A percentile compares a stretch with the other conserved stretches of the same genome.
phyloP scores from a whole-genome alignment of 2,113 vertebrate genomes.

The Cyanoderma ruficeps region DNA sequence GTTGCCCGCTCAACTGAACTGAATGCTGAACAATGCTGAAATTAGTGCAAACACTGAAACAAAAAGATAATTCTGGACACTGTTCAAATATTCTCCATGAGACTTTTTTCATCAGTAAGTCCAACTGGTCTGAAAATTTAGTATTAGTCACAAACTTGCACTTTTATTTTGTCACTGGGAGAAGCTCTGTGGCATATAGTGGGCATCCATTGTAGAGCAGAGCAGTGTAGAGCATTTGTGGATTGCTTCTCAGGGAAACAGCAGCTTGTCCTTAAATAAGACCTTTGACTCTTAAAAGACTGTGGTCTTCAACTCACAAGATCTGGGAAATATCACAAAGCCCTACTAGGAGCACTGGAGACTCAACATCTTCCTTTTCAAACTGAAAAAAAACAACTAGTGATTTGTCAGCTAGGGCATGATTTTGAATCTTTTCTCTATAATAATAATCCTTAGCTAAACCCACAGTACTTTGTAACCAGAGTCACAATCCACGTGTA shows the following conservation, averaged over 20 bases:
- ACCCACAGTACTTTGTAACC: not conserved
- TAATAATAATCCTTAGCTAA: not conserved
- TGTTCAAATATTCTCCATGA: not conserved
- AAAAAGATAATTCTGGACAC: not conserved
- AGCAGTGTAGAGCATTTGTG: not conserved
- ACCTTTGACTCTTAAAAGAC: not conserved
- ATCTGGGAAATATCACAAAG: not conserved
- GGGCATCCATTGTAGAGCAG: not conserved
- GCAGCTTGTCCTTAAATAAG: not conserved
- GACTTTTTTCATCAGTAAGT: not conserved
- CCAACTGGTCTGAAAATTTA: not conserved
- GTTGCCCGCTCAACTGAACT: not conserved
- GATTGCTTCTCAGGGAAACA: not conserved
- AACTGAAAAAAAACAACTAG: rapidly evolving
- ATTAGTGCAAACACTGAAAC: not conserved
- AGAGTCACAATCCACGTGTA: not conserved
- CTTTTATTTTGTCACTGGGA: not conserved
- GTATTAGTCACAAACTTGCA: not conserved
- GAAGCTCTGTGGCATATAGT: not conserved
- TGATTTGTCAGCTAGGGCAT: not conserved
- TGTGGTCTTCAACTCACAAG: not conserved
- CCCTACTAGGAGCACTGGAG: not conserved
- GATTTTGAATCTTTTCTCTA: not conserved
- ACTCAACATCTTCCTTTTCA: not conserved
- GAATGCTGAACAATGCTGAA: not conserved